phyloP scores from a whole-genome alignment of 2,888 invertebrate genomes.

The Arctia plantaginis region DNA sequence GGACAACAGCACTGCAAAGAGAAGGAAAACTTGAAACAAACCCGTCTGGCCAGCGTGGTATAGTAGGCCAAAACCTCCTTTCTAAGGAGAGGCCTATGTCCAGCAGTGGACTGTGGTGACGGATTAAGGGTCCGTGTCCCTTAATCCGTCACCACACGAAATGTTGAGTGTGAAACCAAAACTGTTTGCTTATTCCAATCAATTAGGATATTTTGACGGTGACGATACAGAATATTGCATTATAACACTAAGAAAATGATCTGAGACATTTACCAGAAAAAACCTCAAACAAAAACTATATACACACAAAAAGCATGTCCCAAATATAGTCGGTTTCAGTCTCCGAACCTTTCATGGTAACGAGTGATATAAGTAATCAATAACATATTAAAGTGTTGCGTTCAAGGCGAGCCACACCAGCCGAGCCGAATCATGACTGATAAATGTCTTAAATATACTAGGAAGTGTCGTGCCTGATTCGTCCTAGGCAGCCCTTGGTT shows the following conservation, averaged over 20 bases:
- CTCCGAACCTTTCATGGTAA: constrained; percentile 48
- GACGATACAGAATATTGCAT: background rate
- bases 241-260: constrained; percentile 26
- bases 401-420: constrained; percentile 74
- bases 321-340: constrained; percentile 40
- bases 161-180: too few species aligned
- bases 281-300: constrained; percentile 30
- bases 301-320: constrained; percentile 34
- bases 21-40: too few species aligned
- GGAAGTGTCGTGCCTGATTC: constrained; percentile 80
- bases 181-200: too few species aligned
- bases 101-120: too few species aligned
- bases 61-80: too few species aligned
- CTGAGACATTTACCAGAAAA: constrained; percentile 22
- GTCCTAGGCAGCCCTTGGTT: constrained; percentile 77
- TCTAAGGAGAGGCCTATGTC: too few species aligned
- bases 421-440: constrained; percentile 70
- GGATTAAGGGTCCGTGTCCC: too few species aligned
- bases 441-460: constrained; percentile 74
- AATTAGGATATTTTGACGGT: background rate
- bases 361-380: constrained; percentile 34
- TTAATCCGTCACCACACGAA: too few species aligned
- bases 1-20: too few species aligned
- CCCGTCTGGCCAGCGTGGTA: too few species aligned
- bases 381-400: constrained; percentile 56